Conservation (phyloP, 2,113 vertebrate genomes). For the Oncorhynchus gorbuscha region DNA sequence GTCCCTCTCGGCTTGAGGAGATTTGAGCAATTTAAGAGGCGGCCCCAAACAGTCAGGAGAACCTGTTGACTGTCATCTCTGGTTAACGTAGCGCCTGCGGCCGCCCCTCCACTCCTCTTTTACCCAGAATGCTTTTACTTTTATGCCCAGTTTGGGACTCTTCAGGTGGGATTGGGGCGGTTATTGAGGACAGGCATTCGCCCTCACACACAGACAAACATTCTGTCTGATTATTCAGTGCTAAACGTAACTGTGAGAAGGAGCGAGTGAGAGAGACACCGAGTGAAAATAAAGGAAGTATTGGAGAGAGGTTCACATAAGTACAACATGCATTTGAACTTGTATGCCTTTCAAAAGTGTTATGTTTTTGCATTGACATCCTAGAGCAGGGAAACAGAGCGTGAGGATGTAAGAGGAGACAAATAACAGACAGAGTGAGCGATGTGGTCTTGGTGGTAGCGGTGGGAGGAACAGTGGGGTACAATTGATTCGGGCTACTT, state of each 20-base stretch:
- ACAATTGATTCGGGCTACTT: too few relatives aligned
- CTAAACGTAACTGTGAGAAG: not conserved
- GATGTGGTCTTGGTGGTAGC: too few relatives aligned
- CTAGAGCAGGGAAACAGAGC: too few relatives aligned
- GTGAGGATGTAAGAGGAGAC: too few relatives aligned
- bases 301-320: too few relatives aligned
- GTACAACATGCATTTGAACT: too few relatives aligned
- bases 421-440: too few relatives aligned
- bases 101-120: slow-evolving; percentile 30
- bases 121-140: too few relatives aligned
- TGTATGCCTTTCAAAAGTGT: too few relatives aligned
- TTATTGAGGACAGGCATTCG: not conserved
- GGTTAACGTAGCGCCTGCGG: slow-evolving; percentile 19
- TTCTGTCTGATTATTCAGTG: not conserved
- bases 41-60: not conserved
- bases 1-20: not conserved
- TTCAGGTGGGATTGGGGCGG: not conserved
- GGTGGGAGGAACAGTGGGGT: too few relatives aligned
- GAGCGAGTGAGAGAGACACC: not conserved
- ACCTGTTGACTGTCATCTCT: slow-evolving; percentile 32
- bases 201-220: not conserved
- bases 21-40: slow-evolving; percentile 16
- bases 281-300: not conserved
- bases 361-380: too few relatives aligned
- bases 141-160: not conserved